Evolutionary conservation across 2,113 vertebrate species (phyloP), one percentile per base, ranked within the genome.

Genomic region (Antidorcas marsupialis): DNA sequence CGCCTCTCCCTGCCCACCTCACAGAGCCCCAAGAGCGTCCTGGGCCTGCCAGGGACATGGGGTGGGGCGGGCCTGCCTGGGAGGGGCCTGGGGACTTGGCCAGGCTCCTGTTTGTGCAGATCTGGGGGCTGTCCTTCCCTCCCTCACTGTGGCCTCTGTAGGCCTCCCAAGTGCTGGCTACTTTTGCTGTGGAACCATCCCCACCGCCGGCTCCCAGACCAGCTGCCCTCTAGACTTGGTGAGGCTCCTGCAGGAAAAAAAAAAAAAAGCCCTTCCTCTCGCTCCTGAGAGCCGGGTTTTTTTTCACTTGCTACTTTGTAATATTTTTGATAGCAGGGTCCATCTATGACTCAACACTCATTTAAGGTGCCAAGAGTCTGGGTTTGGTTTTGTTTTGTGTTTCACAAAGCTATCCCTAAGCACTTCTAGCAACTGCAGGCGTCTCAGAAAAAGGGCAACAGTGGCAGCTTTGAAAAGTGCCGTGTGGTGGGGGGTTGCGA

Each of bases 161-260:
- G 43, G 76, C 50, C 30, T 67, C 1, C 1, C 2, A 81, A 9
- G 83, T 17, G 10, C 39, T 5, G 30, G 57, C 43, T 9, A 3
- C 11, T 83, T 39, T 30, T n/a, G 78, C 59, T 0, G 0, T 9
- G 21, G 39, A 19, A 17, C 36, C 0, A 0, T 30, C 9, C 53
- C 67, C 14, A 2, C 0, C 1, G 3, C 16, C 50, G 14, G 6
- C 17, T 21, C 16, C 55, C 27, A 17, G 28, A 21, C 47, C 17
- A 3, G 30, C 16, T 8, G 16, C 28, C 62, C 3, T 23, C 33
- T 28, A 2, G 2, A 16, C 79, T 21, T 25, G 13, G 16, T 33
- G 47, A 50, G 57, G 15, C 50, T 91, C 53, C 67, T 30, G 2
- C 7, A 15, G 47, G 5, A 39, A 36, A 81, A 76, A 36, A 36